Base-by-base conservation (phyloP, 1,140 invertebrate genomes). In the Probaryconus sp. region DNA sequence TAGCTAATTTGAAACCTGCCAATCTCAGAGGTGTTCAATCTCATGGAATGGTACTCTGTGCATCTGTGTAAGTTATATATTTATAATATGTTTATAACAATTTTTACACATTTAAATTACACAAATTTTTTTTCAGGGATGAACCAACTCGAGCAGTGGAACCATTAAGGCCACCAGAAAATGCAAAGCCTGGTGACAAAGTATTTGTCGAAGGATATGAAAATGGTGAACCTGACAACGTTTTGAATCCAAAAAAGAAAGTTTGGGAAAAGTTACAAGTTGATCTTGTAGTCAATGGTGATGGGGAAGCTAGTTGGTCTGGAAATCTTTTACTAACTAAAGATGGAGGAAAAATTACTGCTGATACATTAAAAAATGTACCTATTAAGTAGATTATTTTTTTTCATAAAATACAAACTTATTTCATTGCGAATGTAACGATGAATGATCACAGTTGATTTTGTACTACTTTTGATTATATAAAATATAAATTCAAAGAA, bases 181-280 rank as follows among this genome's bases (percentile, higher is more conserved):
- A 89, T 24, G 91, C 92, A 65, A 87, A 89, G 26, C 90, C 94
- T 10, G 97, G 97, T 30, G 96, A 98, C 73, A 90, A 90, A 81
- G 91, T 98, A 11, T 83, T 92, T 56, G 90, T 96, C 37, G 95
- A 97, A 83, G 94, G 93, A 31, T 95, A 94, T 84, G 94, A 95
- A 88, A 85, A 83, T 78, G 95, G 94, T 26, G 87, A 88, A 33
- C 93, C 96, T 9, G 96, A 98, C 88, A 92, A 93, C 5, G 91
- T 94, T 37, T 88, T 99, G 2, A 99, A 99, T 88, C 97, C 97
- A 4, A 99, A 99, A 83, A 99, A 99, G 86, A 99, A 99, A 90
- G 90, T 98, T 7, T 98, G 97, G 97, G 97, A 99, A 82, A 96
- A 96, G 83, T 80, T 96, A 21, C 93, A 92, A 90, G 88, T 90